Evolutionary conservation across 2,113 vertebrate species (phyloP), one percentile per base, ranked within the genome.

Genomic region (Ancistrus triradiatus): DNA sequence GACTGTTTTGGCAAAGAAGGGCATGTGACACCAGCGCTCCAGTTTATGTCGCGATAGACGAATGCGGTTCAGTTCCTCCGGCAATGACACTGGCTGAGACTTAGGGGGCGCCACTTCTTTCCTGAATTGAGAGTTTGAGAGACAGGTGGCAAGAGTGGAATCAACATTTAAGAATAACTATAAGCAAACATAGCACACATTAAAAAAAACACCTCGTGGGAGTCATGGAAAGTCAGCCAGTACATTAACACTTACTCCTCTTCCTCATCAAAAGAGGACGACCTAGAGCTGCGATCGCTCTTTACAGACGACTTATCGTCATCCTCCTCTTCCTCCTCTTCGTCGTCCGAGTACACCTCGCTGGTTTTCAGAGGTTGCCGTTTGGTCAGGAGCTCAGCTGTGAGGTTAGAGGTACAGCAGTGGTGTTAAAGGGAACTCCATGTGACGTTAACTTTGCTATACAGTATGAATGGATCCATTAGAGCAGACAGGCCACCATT

Each of bases 1-100:
- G 55, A 96, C 95, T 0, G 96, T 98, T 83, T 96, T 98, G 31
- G 94, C 89, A 56, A 99, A 98, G 81, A 99, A 99, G 35, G 96
- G 96, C 96, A 99, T 99, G 73, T 99, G 96, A 84, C 95, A 99
- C 96, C 96, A 98, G 40, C 94, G 96, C 28, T 98, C 96, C 73
- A 98, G 80, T 75, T 99, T 99, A 81, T 99, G 93, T 59, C 96
- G 88, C 0, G 96, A 98, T 74, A 99, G 84, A 1, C 95, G 91
- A n/a, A 98, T 84, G 48, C 93, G 78, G 79, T 98, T 98, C 65
- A 98, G 85, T 11, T 99, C 95, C 43, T 98, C 95, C 0, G 95
- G 95, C 21, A 98, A 82, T 1, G 95, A 96, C 27, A 99, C 95
- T 0, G 95, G 94, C 60, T 96, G 92, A 2, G 96, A 98, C 77